Evolutionary conservation across 1,140 invertebrate genomes (phyloP), one percentile per base, ranked within the genome.

Genomic region (Leptoteleia sp.): DNA sequence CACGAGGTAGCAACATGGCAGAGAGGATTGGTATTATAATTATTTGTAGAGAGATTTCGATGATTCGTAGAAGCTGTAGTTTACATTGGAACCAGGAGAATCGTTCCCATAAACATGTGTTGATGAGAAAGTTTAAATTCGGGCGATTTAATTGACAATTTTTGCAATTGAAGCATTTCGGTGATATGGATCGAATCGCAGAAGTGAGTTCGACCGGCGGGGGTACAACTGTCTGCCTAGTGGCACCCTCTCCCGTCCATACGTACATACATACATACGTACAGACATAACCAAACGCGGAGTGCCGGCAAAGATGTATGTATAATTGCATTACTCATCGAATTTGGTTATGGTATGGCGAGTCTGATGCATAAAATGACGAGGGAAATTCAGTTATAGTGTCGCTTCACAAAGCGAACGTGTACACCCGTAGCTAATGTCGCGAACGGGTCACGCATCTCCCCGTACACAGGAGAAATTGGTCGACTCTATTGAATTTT

Each of bases 291-390:
- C 76, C 42, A 65, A 80, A 76, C 48, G 57, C 75, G 62, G 77
- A 79, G 70, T 55, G 64, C 79, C 50, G 80, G 84, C 83, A 87
- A 87, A 87, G 84, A 87, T 87, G 75, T 81, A 85, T 87, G 73
- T 81, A 81, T 87, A 86, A 87, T 87, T 86, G 79, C 77, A 82
- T 86, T 84, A 86, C 76, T 77, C 82, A 87, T 86, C 84, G 85
- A 87, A 87, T 86, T 87, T 81, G 84, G 84, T 86, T 87, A 87
- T 82, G 79, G 81, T 77, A 83, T 85, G 83, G 84, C 83, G 83
- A 86, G 83, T 87, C 84, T 86, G 83, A 84, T 86, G 85, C 85
- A 87, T 85, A 85, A 87, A 87, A 87, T 86, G 83, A 86, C 84
- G 82, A 82, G 72, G 81, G 77, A 85, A 87, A 85, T 83, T 85